A percentile compares a stretch with the other conserved stretches of the same genome.
Evolutionary conservation across 2,113 vertebrate genomes (phyloP).

Genomic region (Otocyon megalotis): DNA sequence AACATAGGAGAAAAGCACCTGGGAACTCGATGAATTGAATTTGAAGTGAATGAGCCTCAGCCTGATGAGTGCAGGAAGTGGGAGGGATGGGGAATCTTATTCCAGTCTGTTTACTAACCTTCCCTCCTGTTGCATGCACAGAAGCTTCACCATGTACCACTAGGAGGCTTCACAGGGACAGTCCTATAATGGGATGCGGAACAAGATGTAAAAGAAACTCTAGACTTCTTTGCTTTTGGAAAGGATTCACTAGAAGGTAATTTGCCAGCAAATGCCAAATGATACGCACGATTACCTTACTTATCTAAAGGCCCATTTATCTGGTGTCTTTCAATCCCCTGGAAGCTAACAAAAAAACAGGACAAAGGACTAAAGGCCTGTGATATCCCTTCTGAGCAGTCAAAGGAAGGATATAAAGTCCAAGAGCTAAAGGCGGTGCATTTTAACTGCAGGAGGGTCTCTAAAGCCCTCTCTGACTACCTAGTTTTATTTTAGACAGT

Average conservation of each 20-base stretch:
- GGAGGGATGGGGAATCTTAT: background rate
- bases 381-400: background rate
- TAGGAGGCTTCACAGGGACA: background rate
- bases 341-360: background rate
- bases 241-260: background rate
- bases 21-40: background rate
- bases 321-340: background rate
- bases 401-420: background rate
- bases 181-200: background rate
- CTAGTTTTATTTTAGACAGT: background rate
- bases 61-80: background rate
- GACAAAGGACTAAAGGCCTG: background rate
- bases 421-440: background rate
- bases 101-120: background rate
- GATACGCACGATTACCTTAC: background rate
- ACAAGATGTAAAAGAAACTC: background rate
- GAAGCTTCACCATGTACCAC: background rate
- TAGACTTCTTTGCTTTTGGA: background rate
- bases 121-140: fast-evolving
- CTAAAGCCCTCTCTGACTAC: background rate
- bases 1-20: background rate
- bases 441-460: background rate
- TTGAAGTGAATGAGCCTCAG: background rate
- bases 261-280: background rate
- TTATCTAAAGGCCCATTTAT: background rate